Evolutionary conservation across 2,797 vertebrate species (phyloP), one percentile per base, ranked within the genome.

Genomic region (Alosa sapidissima): DNA sequence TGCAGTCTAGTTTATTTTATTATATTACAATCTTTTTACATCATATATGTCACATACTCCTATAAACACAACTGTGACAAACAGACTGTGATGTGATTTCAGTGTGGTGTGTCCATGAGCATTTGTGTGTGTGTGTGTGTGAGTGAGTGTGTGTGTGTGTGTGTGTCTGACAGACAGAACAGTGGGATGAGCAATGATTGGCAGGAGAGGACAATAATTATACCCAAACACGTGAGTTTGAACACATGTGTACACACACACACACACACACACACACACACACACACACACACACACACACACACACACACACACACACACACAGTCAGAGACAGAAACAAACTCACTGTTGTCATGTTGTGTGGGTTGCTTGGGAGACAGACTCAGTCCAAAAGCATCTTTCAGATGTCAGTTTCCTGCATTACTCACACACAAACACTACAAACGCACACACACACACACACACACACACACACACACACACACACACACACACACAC

Each of bases 381-480:
- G 28, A 65, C 62, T 65, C 24, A 28, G 0, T 65, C 62, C 62
- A 65, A 28, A 8, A 65, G 62, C 62, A 65, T 65, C 62, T 65
- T 65, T 65, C 62, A 11, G 1, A 65, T 65, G 9, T 65, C 62
- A 65, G 0, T 33, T 28, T 11, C n/a, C 11, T 3, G 62, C n/a
- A 62, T 62, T 28, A 65, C n/a, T 28, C n/a, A 24, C n/a, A 24
- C n/a, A 65, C 60, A 65, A 21, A 60, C 58, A 60, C 58, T 28
- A 60, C 62, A 65, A 24, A 65, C 24, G 33, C 24, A 62, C 60
- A 62, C 60, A 62, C n/a, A 24, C n/a, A 24, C 60, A 65, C 60
- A 65, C 58, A 60, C 58, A 60, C 58, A 60, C 60, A 65, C 60
- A 65, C 24, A 65, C 24, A 62, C 58, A 62, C 60, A 62, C 58